Conservation (phyloP, 2,113 vertebrate genomes). For the Otis tarda region DNA sequence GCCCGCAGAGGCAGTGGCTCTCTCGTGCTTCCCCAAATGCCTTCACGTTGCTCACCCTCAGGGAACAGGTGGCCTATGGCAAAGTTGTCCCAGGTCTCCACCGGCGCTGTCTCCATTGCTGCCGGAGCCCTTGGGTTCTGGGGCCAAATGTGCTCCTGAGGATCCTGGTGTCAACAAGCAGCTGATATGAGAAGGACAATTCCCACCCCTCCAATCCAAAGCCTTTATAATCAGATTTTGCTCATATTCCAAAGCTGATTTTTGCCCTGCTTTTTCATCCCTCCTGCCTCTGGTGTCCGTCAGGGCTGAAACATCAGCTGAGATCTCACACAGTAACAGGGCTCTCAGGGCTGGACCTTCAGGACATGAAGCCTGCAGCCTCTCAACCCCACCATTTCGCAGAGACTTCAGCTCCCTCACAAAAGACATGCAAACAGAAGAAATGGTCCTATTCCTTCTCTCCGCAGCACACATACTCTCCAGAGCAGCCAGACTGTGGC, state of each 20-base stretch:
- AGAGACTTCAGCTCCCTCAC: neutral
- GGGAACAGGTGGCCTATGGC: neutral
- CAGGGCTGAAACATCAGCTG: neutral
- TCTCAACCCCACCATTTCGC: neutral
- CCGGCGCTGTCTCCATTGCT: neutral
- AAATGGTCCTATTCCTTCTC: conserved; percentile 14
- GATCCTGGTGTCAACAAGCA: neutral
- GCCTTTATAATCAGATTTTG: neutral
- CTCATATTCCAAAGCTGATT: neutral
- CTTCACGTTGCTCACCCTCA: neutral
- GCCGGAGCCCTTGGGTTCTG: rapidly evolving
- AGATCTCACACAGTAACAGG: neutral
- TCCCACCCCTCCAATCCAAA: neutral
- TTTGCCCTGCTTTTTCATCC: neutral
- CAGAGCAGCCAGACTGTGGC: conserved; percentile 41
- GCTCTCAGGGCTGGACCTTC: neutral
- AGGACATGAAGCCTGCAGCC: neutral
- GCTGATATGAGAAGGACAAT: neutral
- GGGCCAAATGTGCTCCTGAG: neutral
- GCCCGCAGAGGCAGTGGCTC: neutral
- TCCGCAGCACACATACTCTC: rapidly evolving
- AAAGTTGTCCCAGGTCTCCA: neutral
- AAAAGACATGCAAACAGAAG: neutral
- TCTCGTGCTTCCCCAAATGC: neutral
- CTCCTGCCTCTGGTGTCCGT: neutral